Percentiles rank a stretch among this genome's conserved stretches.
phyloP scores from a whole-genome alignment of 23 tunicate genomes.

The Trididemnum miniatum region DNA sequence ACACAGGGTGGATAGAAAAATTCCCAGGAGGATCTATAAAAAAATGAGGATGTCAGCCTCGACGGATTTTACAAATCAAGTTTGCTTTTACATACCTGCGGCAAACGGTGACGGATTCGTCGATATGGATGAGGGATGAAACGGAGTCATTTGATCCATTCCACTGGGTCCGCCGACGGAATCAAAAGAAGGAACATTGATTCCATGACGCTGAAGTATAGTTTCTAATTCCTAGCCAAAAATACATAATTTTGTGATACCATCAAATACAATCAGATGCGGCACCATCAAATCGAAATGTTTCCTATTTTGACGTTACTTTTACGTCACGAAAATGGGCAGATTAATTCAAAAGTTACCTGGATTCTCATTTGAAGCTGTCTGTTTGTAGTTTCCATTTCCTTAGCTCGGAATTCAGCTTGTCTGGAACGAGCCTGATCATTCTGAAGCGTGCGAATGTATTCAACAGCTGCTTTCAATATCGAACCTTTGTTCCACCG shows the following conservation, averaged over 20 bases:
- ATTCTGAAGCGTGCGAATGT: constrained; percentile 57
- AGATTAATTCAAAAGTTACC: constrained; percentile 58
- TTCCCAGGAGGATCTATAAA: neutral
- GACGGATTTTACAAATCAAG: no score
- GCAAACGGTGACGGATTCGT: neutral
- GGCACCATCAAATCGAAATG: no score
- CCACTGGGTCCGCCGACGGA: neutral
- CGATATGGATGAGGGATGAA: neutral
- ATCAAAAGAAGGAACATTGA: constrained; percentile 40
- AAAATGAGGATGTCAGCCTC: no score
- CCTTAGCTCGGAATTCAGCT: constrained; percentile 43
- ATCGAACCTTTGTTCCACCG: constrained; percentile 98
- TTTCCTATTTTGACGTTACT: no score
- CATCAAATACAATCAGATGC: no score
- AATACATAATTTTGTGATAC: no score
- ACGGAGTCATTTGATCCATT: neutral
- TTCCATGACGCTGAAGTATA: constrained; percentile 42
- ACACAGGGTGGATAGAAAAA: neutral
- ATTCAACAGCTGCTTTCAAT: constrained; percentile 89
- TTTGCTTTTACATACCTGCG: no score
- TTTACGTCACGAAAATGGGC: no score
- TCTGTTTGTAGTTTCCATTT: constrained; percentile 64
- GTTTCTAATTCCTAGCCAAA: constrained; percentile 61
- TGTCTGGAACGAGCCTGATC: constrained; percentile 20
- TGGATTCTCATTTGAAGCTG: constrained; percentile 65